These are phyloP conservation scores for Lagodon rhomboides DNA, from an alignment of 2,797 vertebrate species.

Conservation along the genomic window DNA sequence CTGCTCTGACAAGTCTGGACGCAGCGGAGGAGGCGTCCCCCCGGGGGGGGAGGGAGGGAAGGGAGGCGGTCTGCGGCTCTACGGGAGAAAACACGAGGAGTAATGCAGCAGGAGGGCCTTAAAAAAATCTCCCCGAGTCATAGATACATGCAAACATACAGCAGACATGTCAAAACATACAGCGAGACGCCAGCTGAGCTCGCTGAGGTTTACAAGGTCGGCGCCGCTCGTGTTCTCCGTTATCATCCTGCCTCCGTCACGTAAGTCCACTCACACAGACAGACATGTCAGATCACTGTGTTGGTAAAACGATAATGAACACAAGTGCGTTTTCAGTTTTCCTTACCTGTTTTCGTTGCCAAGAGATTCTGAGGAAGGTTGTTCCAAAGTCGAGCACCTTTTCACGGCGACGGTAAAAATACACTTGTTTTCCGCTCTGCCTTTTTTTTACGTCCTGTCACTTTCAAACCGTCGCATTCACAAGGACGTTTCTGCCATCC, in stretches of 20 bases:
- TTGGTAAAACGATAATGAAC: neutral
- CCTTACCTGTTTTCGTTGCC: neutral
- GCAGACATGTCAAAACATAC: constrained; percentile 61
- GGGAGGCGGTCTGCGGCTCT: constrained; percentile 39
- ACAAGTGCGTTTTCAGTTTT: neutral
- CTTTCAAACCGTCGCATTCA: constrained; percentile 13
- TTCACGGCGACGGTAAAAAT: constrained; percentile 2
- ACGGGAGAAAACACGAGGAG: constrained; percentile 44
- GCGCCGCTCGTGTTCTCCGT: neutral
- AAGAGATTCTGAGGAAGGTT: constrained; percentile 3
- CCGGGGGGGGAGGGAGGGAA: neutral
- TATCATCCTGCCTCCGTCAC: neutral
- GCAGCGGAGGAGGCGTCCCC: constrained; percentile 59
- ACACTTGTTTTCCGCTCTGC: neutral
- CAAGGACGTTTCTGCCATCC: neutral
- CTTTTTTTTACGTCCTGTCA: neutral
- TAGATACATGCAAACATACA: constrained; percentile 63
- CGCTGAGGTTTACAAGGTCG: constrained; percentile 13
- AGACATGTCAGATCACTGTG: neutral
- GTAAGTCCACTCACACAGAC: neutral
- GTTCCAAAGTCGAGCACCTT: constrained; percentile 37
- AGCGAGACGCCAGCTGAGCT: constrained; percentile 19
- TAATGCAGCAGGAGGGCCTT: constrained; percentile 21
- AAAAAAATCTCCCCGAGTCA: constrained; percentile 38
- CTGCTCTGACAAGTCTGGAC: constrained; percentile 81